These are phyloP conservation scores for Kryptopterus vitreolus DNA, from an alignment of 2,797 vertebrate genomes.

Conservation along the genomic window DNA sequence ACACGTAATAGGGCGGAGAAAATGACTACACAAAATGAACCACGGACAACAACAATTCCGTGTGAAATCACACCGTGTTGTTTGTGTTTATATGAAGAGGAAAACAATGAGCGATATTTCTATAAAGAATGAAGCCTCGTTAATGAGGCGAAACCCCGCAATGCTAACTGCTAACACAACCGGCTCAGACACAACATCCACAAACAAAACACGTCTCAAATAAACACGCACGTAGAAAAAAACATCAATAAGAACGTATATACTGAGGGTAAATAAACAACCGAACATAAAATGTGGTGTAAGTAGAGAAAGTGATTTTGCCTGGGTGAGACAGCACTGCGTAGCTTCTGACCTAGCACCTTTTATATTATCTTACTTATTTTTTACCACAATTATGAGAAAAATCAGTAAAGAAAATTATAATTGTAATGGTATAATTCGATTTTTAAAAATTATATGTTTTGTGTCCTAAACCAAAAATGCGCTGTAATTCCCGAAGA, in stretches of 20 bases:
- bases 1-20: background rate
- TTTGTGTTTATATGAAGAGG: no score
- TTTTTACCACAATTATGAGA: no score
- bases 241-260: background rate
- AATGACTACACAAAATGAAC: background rate
- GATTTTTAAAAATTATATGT: background rate
- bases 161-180: background rate
- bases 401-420: no score
- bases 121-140: background rate
- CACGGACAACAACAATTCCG: background rate
- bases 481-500: background rate
- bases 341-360: background rate
- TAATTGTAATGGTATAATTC: background rate
- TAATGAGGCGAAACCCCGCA: constrained; percentile 16
- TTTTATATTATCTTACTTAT: background rate
- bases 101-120: no score
- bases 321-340: background rate
- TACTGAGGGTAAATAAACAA: background rate
- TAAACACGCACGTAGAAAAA: background rate
- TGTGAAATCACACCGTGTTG: no score
- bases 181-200: background rate
- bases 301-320: background rate
- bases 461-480: background rate
- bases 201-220: background rate
- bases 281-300: background rate